Base-by-base conservation (phyloP, 2,888 invertebrate species). In the Autographa gamma region DNA sequence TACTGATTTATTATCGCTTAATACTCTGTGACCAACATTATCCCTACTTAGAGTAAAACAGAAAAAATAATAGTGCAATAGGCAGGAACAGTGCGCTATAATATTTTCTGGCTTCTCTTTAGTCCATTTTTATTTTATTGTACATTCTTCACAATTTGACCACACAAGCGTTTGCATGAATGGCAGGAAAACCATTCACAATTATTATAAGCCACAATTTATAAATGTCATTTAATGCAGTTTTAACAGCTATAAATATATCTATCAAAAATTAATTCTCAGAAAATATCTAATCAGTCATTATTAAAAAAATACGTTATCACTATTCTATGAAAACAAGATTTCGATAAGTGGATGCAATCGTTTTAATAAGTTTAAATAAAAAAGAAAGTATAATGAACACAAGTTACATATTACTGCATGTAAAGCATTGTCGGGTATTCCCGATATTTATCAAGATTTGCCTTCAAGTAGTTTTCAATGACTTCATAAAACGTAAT, bases 341-440 rank as follows among this genome's bases (percentile, higher is more conserved):
- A n/a, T 48, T 48, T 48, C n/a, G n/a, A 48, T 48, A 48, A 48
- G 48, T n/a, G 48, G 48, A n/a, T 48, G n/a, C 48, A 48, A 48
- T n/a, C 7, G 43, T n/a, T 48, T 48, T 48, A 2, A 48, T 5
- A 7, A 48, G n/a, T 7, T n/a, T 48, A 48, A 48, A 48, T 48
- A 56, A 19, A 54, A 52, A 56, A 54, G 54, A 18, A 54, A 54
- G 54, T 43, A 43, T 43, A 43, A 14, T 43, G 5, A 14, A 43
- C 5, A 43, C 14, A 14, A 14, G 14, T 6, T 43, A 16, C 14
- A 41, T 43, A 3, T 43, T 43, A 16, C 16, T 5, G 43, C 2
- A 43, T 16, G 3, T 48, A n/a, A n/a, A n/a, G 48, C 48, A 48
- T 8, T 48, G 48, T n/a, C 8, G 48, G 48, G 48, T 48, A n/a